These are phyloP conservation scores for Tenthredo livida DNA, from an alignment of 2,888 invertebrate genomes.

Conservation along the genomic window DNA sequence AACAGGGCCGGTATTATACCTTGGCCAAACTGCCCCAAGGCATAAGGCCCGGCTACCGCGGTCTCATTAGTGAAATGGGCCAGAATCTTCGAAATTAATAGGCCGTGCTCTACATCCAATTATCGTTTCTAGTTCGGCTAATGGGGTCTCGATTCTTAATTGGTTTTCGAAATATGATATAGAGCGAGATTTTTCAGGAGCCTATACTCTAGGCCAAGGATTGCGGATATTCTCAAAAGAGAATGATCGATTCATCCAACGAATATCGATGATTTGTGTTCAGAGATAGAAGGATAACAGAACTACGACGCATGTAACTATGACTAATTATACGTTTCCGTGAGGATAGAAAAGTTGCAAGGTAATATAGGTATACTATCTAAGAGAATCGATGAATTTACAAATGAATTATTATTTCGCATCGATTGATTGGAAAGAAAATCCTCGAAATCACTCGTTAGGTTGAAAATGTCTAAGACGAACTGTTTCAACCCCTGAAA, in stretches of 20 bases:
- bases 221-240: constrained; percentile 41
- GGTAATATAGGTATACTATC: neutral
- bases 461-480: neutral
- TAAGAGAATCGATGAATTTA: neutral
- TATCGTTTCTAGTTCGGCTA: constrained; percentile 63
- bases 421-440: neutral
- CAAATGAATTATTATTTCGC: neutral
- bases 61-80: constrained; percentile 66
- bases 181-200: constrained; percentile 16
- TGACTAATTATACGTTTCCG: neutral
- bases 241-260: constrained; percentile 7
- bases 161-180: constrained; percentile 62
- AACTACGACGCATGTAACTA: neutral
- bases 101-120: constrained; percentile 64
- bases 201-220: neutral
- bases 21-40: constrained; percentile 38
- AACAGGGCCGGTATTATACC: constrained; percentile 5
- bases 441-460: neutral
- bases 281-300: constrained; percentile 22
- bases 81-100: constrained; percentile 66
- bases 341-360: neutral
- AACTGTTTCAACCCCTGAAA: neutral
- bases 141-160: constrained; percentile 65
- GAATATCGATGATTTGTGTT: constrained; percentile 23
- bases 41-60: constrained; percentile 39